Conservation (phyloP, 1,140 invertebrate genomes). For the Aphelenchoides avenae region DNA sequence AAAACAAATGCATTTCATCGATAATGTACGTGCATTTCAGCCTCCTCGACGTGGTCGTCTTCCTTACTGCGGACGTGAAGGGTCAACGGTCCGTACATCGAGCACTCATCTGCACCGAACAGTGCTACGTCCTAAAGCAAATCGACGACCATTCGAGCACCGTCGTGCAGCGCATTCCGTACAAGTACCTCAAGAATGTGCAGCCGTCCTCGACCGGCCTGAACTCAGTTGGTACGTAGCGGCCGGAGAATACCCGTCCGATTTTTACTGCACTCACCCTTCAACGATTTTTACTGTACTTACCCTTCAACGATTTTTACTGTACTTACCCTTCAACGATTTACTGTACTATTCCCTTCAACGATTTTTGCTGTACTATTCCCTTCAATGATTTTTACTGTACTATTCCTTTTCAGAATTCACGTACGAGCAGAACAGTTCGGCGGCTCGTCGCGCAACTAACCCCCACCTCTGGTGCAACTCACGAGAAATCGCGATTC, state of each 20-base stretch:
- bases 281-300: too few relatives aligned
- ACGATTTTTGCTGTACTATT: too few relatives aligned
- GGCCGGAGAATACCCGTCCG: too few relatives aligned
- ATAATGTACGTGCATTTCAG: too few relatives aligned
- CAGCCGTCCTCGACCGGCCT: slow-evolving; percentile 14
- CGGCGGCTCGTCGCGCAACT: neutral
- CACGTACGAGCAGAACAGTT: neutral
- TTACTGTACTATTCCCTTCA: too few relatives aligned
- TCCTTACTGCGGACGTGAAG: slow-evolving; percentile 1
- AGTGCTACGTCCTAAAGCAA: slow-evolving; percentile 38
- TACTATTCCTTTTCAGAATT: slow-evolving; percentile 1
- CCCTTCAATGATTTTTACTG: too few relatives aligned
- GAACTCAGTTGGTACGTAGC: too few relatives aligned
- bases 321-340: too few relatives aligned
- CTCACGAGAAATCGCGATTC: slow-evolving; percentile 5
- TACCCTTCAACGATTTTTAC: too few relatives aligned
- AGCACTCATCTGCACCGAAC: slow-evolving; percentile 36
- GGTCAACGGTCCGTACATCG: slow-evolving; percentile 21
- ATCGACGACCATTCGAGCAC: slow-evolving; percentile 23
- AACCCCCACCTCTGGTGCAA: slow-evolving; percentile 1
- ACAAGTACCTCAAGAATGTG: slow-evolving; percentile 22
- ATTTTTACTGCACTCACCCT: too few relatives aligned
- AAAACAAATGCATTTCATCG: too few relatives aligned
- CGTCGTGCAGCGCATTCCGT: slow-evolving; percentile 33
- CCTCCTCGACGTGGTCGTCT: slow-evolving; percentile 13